Conservation (phyloP, 2,888 invertebrate genomes). For the Azorinus chamasolen region DNA sequence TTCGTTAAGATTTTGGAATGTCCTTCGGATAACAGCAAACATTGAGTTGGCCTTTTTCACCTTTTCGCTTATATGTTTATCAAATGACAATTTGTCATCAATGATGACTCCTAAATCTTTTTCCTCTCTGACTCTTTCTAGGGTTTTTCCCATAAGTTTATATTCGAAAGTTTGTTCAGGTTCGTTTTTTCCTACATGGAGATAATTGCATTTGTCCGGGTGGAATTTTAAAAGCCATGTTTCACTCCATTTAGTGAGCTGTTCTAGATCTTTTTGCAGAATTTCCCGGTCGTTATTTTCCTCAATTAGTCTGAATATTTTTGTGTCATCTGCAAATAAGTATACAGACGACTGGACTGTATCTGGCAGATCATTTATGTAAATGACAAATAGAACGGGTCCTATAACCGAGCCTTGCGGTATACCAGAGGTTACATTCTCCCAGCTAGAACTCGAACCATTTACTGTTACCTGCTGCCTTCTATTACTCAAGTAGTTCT, state of each 20-base stretch:
- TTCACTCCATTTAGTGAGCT: constrained; percentile 14
- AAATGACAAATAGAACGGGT: constrained; percentile 30
- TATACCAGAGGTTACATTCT: neutral
- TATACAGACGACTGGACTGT: neutral
- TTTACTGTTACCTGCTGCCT: neutral
- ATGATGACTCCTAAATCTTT: too few relatives aligned
- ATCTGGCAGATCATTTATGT: constrained; percentile 32
- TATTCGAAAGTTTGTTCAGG: too few relatives aligned
- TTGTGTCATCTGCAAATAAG: constrained; percentile 34
- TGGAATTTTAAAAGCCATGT: constrained; percentile 31
- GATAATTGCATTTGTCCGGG: constrained; percentile 20
- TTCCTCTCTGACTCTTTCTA: too few relatives aligned
- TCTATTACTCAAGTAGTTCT: neutral
- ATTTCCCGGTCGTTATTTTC: constrained; percentile 2
- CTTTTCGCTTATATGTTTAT: too few relatives aligned
- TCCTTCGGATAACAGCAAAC: too few relatives aligned
- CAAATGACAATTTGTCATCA: too few relatives aligned
- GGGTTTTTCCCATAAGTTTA: too few relatives aligned
- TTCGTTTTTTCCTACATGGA: constrained; percentile 2
- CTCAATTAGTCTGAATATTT: constrained; percentile 12
- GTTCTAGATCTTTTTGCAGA: constrained; percentile 27
- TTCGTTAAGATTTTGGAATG: too few relatives aligned
- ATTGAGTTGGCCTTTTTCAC: too few relatives aligned
- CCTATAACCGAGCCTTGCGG: constrained; percentile 6
- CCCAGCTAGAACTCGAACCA: too few relatives aligned